Evolutionary conservation across 2,888 invertebrate species (phyloP).

Genomic region (Volucella inanis): DNA sequence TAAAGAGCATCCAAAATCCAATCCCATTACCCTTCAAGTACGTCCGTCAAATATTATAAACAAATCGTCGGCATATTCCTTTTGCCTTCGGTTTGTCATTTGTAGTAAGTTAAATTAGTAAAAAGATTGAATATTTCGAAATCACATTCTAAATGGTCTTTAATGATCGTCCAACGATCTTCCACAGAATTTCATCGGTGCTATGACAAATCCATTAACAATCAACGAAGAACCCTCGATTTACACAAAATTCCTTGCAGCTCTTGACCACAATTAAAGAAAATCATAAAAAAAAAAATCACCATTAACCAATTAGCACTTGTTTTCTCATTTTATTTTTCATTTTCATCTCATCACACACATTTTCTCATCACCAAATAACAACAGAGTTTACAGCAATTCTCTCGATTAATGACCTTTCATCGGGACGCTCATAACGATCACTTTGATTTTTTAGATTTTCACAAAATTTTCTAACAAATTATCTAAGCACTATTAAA

Average conservation of each 20-base stretch:
- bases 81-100: no score
- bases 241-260: slow-evolving; percentile 35
- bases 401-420: slow-evolving; percentile 12
- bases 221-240: slow-evolving; percentile 38
- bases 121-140: no score
- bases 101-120: no score
- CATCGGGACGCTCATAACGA: background rate
- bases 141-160: background rate
- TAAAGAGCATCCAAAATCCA: background rate
- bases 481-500: no score
- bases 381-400: slow-evolving; percentile 4
- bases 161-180: background rate
- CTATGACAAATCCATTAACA: slow-evolving; percentile 37
- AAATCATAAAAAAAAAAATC: slow-evolving; percentile 5
- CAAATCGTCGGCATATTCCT: no score
- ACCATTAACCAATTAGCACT: slow-evolving; percentile 49
- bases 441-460: slow-evolving; percentile 5
- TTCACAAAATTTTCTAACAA: background rate
- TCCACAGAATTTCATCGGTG: slow-evolving; percentile 18
- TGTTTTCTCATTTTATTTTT: slow-evolving; percentile 25
- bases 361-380: slow-evolving; percentile 22
- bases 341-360: slow-evolving; percentile 23
- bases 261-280: slow-evolving; percentile 28
- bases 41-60: no score
- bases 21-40: no score